Percentiles rank a stretch among this genome's conserved stretches.
Evolutionary conservation across 2,113 vertebrate genomes (phyloP).

Genomic region (Scatophagus argus): DNA sequence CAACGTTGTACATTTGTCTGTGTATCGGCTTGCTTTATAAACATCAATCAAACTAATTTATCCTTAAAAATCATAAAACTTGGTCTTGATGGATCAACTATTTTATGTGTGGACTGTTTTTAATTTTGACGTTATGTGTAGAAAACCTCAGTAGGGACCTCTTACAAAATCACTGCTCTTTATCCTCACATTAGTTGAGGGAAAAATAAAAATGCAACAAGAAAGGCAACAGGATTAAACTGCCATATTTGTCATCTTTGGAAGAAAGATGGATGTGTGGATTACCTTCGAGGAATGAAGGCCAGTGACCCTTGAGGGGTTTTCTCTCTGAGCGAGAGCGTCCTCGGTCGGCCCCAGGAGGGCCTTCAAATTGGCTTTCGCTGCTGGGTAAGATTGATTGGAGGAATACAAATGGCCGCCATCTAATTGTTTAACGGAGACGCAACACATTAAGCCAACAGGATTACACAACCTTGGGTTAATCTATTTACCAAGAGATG

Average conservation of each 20-base stretch:
- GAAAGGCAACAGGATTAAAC: slow-evolving; percentile 79
- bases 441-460: slow-evolving; percentile 82
- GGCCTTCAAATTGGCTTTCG: slow-evolving; percentile 83
- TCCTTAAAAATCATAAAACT: slow-evolving; percentile 23
- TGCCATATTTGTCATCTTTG: slow-evolving; percentile 82
- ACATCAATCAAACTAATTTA: slow-evolving; percentile 7
- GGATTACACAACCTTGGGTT: slow-evolving; percentile 82
- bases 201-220: slow-evolving; percentile 70
- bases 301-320: slow-evolving; percentile 67
- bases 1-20: background rate
- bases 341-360: slow-evolving; percentile 63
- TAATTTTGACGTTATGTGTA: slow-evolving; percentile 15
- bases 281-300: slow-evolving; percentile 62
- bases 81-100: slow-evolving; percentile 31
- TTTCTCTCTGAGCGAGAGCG: slow-evolving; percentile 63
- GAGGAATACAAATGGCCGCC: slow-evolving; percentile 81
- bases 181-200: slow-evolving; percentile 73
- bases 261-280: slow-evolving; percentile 73
- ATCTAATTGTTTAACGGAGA: slow-evolving; percentile 86
- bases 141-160: slow-evolving; percentile 40
- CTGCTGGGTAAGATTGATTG: slow-evolving; percentile 86
- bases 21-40: slow-evolving; percentile 17
- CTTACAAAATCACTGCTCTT: slow-evolving; percentile 80
- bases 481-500: slow-evolving; percentile 82
- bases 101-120: slow-evolving; percentile 9